Percentiles rank a stretch among this genome's conserved stretches.
Conservation (phyloP, 2,113 vertebrate species). For the Nesoenas mayeri region DNA sequence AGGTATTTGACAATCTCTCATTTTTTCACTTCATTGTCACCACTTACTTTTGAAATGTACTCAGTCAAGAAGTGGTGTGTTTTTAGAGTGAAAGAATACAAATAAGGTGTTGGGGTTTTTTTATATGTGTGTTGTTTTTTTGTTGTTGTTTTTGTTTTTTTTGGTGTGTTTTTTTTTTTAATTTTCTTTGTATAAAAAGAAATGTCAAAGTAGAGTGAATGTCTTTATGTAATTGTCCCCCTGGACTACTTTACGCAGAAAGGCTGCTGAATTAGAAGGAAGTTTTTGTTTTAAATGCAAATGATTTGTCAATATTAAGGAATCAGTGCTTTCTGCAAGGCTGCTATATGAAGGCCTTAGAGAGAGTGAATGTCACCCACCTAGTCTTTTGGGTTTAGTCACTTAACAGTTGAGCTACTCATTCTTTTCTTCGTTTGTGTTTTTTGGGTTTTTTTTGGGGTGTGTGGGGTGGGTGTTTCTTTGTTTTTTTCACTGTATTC, state of each 20-base stretch:
- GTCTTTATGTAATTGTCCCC: not conserved
- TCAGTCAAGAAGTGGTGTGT: not conserved
- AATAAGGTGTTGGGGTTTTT: not conserved
- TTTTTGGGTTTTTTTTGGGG: not conserved
- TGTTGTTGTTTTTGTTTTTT: not conserved
- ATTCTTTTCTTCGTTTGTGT: not conserved
- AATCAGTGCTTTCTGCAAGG: not conserved
- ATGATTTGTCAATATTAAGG: not conserved
- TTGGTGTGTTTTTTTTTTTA: not conserved
- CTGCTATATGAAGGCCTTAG: not conserved
- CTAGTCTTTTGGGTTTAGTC: not conserved
- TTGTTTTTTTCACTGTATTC: not conserved
- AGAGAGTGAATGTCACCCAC: not conserved
- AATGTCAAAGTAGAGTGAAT: not conserved
- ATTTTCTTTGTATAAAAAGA: not conserved
- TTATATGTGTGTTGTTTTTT: too few relatives aligned
- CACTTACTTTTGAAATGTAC: not conserved
- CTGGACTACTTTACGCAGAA: not conserved
- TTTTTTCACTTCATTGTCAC: not conserved
- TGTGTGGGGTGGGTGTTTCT: too few relatives aligned
- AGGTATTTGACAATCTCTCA: not conserved
- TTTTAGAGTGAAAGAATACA: not conserved
- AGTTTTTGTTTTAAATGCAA: conserved; percentile 16
- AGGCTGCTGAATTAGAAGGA: not conserved
- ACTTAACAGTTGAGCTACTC: not conserved